Percentiles rank a stretch among this genome's conserved stretches.
These are phyloP conservation scores for Drosophila kurseongensis DNA, from an alignment of 1,140 invertebrate genomes.

Conservation along the genomic window DNA sequence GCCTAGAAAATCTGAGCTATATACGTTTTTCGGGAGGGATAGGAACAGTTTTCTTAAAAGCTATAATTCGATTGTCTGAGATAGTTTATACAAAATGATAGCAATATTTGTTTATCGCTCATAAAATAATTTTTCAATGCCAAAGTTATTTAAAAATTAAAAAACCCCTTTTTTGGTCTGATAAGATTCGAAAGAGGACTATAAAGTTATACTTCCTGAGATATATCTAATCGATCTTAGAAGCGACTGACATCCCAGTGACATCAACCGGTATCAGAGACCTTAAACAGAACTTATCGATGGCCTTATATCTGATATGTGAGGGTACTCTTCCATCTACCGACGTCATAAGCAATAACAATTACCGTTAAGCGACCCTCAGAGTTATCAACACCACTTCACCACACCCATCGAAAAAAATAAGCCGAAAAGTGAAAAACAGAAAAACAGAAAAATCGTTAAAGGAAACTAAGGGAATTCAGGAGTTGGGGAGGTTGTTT, in stretches of 20 bases:
- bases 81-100: no score
- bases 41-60: no score
- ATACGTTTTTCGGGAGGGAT: no score
- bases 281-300: slow-evolving; percentile 13
- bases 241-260: slow-evolving; percentile 17
- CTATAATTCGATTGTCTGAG: no score
- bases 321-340: slow-evolving; percentile 13
- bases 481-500: not conserved
- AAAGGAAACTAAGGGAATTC: slow-evolving; percentile 9
- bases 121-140: not conserved
- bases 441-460: slow-evolving; percentile 17
- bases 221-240: not conserved
- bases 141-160: not conserved
- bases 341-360: slow-evolving; percentile 61
- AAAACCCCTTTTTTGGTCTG: not conserved
- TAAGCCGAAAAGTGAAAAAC: slow-evolving; percentile 19
- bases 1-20: no score
- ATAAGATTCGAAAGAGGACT: not conserved
- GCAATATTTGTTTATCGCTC: no score
- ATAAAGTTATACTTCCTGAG: not conserved
- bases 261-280: slow-evolving; percentile 25
- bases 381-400: slow-evolving; percentile 50
- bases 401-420: slow-evolving; percentile 20
- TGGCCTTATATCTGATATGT: slow-evolving; percentile 28
- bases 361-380: slow-evolving; percentile 61